A percentile compares a stretch with the other conserved stretches of the same genome.
Conservation (phyloP, 2,888 invertebrate genomes). For the Malthinus seriepunctatus region DNA sequence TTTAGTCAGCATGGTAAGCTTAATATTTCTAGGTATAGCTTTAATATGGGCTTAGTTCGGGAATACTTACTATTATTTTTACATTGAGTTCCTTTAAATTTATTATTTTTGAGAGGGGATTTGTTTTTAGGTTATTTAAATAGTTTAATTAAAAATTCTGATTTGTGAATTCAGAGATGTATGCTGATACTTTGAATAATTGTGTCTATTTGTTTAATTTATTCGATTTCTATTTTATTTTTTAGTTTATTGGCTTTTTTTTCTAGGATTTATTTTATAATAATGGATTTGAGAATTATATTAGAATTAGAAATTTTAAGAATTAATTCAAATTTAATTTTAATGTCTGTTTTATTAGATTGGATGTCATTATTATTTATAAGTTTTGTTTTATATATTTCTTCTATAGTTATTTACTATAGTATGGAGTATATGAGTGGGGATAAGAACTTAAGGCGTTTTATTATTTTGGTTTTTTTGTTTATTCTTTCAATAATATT, state of each 20-base stretch:
- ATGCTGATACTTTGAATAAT: conserved; percentile 57
- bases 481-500: conserved; percentile 70
- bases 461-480: conserved; percentile 66
- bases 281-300: conserved; percentile 58
- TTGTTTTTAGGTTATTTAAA: conserved; percentile 58
- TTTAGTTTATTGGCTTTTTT: conserved; percentile 51
- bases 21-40: conserved; percentile 58
- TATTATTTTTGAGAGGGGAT: conserved; percentile 62
- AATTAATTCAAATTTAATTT: conserved; percentile 56
- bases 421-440: conserved; percentile 61
- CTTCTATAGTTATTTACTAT: conserved; percentile 67
- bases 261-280: conserved; percentile 48
- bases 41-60: conserved; percentile 56
- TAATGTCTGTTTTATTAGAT: conserved; percentile 64
- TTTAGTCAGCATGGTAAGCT: conserved; percentile 64
- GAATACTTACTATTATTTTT: conserved; percentile 65
- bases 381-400: conserved; percentile 67
- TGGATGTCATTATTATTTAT: conserved; percentile 62
- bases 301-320: conserved; percentile 61
- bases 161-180: conserved; percentile 69
- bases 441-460: conserved; percentile 64
- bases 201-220: conserved; percentile 57
- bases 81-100: conserved; percentile 67
- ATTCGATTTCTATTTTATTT: conserved; percentile 57
- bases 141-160: conserved; percentile 68